Conservation (phyloP, 2,888 invertebrate species). For the Drosophila helvetica region DNA sequence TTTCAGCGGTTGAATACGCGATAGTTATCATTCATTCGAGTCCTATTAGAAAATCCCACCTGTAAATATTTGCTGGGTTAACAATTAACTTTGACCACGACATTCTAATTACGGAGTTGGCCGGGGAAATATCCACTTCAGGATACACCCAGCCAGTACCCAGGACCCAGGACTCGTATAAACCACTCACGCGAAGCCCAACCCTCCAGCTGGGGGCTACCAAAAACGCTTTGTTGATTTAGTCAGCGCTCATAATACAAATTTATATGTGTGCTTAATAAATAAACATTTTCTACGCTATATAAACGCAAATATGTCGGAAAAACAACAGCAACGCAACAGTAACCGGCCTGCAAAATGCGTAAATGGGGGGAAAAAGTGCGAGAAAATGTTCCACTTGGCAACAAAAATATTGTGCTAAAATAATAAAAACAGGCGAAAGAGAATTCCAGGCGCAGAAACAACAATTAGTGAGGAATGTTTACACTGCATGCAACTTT, state of each 20-base stretch:
- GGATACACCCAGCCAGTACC: conserved; percentile 5
- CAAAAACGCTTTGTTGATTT: conserved; percentile 60
- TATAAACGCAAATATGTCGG: conserved; percentile 59
- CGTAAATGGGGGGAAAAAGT: neutral
- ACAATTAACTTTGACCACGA: conserved; percentile 57
- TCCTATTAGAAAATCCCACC: conserved; percentile 51
- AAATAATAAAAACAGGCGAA: conserved; percentile 49
- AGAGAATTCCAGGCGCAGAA: conserved; percentile 33
- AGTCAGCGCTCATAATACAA: conserved; percentile 68
- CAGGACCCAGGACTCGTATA: neutral
- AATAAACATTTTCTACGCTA: conserved; percentile 68
- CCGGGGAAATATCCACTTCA: conserved; percentile 11
- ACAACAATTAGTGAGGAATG: conserved; percentile 62
- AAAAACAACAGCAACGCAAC: conserved; percentile 43
- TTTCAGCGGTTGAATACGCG: conserved; percentile 8
- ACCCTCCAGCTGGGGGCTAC: conserved; percentile 32
- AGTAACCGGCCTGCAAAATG: conserved; percentile 31
- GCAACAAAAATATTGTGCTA: conserved; percentile 64
- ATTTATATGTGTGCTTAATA: conserved; percentile 65
- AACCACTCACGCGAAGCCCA: neutral
- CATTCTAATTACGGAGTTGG: conserved; percentile 52
- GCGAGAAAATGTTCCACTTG: conserved; percentile 51
- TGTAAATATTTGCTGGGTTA: conserved; percentile 50
- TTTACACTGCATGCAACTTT: conserved; percentile 59
- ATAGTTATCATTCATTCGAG: conserved; percentile 35